A percentile compares a stretch with the other conserved stretches of the same genome.
Conservation (phyloP, 2,797 vertebrate species). For the Acanthiza pusilla region DNA sequence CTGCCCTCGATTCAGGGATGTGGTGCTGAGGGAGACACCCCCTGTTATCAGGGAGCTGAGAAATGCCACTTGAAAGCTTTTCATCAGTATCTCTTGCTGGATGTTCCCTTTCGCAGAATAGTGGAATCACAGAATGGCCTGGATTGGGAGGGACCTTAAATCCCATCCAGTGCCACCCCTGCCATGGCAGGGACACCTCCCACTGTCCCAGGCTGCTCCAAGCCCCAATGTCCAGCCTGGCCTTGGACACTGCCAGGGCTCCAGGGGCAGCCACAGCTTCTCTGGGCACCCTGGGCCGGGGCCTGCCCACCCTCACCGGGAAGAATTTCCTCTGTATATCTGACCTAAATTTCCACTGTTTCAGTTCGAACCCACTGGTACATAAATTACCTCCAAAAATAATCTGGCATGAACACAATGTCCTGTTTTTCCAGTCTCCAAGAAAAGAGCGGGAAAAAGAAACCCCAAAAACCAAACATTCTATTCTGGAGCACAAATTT, state of each 20-base stretch:
- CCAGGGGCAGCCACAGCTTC: not conserved
- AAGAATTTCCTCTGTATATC: not conserved
- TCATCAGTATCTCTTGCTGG: not conserved
- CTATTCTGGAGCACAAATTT: not conserved
- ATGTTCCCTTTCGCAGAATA: not conserved
- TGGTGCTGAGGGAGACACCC: not conserved
- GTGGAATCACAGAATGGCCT: not conserved
- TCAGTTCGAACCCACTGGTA: not conserved
- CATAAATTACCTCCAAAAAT: not conserved
- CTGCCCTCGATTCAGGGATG: rapidly evolving
- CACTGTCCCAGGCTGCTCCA: not conserved
- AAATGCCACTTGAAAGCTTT: not conserved
- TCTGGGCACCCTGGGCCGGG: not conserved
- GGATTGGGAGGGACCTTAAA: not conserved
- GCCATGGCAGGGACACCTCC: not conserved
- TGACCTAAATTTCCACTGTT: not conserved
- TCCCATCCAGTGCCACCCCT: not conserved
- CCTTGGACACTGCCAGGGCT: not conserved
- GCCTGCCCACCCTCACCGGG: rapidly evolving
- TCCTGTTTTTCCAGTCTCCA: not conserved
- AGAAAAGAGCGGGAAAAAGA: not conserved
- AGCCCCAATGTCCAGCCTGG: not conserved
- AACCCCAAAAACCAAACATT: not conserved
- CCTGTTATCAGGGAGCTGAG: not conserved
- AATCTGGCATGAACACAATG: not conserved